Conservation (phyloP, 2,113 vertebrate genomes). For the Podarcis raffonei region DNA sequence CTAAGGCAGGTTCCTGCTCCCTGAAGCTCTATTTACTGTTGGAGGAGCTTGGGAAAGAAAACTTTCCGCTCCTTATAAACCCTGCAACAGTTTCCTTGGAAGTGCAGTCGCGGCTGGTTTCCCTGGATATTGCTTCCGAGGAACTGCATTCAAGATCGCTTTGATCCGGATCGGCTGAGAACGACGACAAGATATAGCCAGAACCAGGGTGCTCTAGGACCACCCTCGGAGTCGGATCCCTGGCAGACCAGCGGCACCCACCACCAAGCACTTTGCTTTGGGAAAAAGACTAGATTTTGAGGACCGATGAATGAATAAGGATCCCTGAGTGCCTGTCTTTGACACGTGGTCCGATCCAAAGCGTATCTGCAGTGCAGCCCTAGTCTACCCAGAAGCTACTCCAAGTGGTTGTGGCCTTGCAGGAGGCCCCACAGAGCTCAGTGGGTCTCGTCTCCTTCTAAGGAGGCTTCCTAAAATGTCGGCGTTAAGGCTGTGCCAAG, state of each 20-base stretch:
- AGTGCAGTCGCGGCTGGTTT: neutral
- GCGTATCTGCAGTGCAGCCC: neutral
- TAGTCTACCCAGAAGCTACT: too few relatives aligned
- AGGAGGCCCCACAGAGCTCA: neutral
- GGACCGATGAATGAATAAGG: neutral
- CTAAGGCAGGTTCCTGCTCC: neutral
- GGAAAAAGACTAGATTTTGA: neutral
- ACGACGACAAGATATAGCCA: neutral
- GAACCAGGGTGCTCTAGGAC: neutral
- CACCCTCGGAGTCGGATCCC: neutral
- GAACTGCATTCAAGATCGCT: too few relatives aligned
- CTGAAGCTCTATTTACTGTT: neutral
- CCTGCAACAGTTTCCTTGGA: neutral
- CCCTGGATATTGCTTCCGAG: neutral
- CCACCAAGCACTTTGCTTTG: neutral
- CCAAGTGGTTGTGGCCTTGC: too few relatives aligned
- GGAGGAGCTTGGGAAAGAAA: neutral
- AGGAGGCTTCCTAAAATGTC: neutral
- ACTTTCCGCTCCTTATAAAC: neutral
- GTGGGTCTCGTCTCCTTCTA: neutral
- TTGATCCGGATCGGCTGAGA: neutral
- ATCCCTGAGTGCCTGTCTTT: neutral
- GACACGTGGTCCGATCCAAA: neutral
- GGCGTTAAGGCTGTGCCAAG: neutral
- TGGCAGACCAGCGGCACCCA: neutral